A percentile compares a stretch with the other conserved stretches of the same genome.
phyloP scores from a whole-genome alignment of 2,888 invertebrate species.

The Drosophila falleni region DNA sequence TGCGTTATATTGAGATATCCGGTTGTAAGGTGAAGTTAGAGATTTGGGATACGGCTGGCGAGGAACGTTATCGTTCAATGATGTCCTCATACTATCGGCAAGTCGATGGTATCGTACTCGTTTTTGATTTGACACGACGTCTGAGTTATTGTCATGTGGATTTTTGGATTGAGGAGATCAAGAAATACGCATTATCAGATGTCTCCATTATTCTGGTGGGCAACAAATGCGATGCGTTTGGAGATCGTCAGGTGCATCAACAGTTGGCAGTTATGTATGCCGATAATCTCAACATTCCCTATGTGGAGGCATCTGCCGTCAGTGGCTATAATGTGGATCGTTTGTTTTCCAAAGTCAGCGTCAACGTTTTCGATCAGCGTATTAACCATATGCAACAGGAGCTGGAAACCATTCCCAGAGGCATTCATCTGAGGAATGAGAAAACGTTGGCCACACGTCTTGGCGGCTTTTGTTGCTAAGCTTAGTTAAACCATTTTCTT shows the following conservation, averaged over 20 bases:
- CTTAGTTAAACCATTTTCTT: conserved; percentile 16
- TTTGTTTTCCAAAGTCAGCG: conserved; percentile 88
- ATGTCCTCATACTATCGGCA: conserved; percentile 98
- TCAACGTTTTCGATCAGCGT: conserved; percentile 15
- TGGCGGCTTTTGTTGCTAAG: conserved; percentile 34
- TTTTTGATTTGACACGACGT: conserved; percentile 98
- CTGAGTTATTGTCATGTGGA: conserved; percentile 99
- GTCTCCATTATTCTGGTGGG: conserved; percentile 99
- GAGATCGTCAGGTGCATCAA: conserved; percentile 97
- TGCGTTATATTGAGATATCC: conserved; percentile 99
- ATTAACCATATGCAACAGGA: background rate
- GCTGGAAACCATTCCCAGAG: background rate
- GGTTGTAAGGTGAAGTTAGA: conserved; percentile 97
- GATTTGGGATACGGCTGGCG: conserved; percentile 98
- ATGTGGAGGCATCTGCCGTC: conserved; percentile 99
- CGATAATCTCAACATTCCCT: conserved; percentile 98
- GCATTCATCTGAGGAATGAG: background rate
- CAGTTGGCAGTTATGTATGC: conserved; percentile 98
- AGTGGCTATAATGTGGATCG: conserved; percentile 99
- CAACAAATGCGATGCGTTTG: conserved; percentile 98
- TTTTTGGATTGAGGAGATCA: conserved; percentile 99
- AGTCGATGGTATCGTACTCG: conserved; percentile 98
- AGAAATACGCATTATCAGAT: conserved; percentile 97
- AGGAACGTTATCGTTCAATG: conserved; percentile 97
- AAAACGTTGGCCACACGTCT: background rate